A percentile compares a stretch with the other conserved stretches of the same genome.
Conservation (phyloP, 2,888 invertebrate species). For the Conchocele bisecta region DNA sequence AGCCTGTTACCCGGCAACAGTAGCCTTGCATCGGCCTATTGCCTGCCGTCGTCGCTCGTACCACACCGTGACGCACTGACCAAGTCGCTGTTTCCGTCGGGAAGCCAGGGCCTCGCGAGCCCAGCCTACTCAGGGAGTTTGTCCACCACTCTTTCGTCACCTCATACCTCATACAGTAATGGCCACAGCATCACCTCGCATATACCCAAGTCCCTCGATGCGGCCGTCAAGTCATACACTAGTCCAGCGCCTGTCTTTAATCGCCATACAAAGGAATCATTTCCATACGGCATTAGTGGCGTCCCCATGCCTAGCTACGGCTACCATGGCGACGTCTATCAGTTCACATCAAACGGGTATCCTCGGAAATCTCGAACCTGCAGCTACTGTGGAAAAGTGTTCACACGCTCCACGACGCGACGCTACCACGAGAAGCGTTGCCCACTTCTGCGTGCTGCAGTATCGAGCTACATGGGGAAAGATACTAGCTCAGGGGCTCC, state of each 20-base stretch:
- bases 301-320: constrained; percentile 76
- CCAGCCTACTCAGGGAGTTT: constrained; percentile 58
- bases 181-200: constrained; percentile 46
- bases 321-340: constrained; percentile 74
- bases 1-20: constrained; percentile 52
- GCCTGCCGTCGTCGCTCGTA: constrained; percentile 44
- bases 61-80: constrained; percentile 44
- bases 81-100: constrained; percentile 47
- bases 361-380: constrained; percentile 77
- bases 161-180: constrained; percentile 54
- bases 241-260: constrained; percentile 56
- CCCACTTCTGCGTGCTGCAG: constrained; percentile 74
- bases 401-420: constrained; percentile 78
- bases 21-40: constrained; percentile 52
- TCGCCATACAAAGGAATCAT: constrained; percentile 63
- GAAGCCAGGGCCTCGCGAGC: constrained; percentile 45
- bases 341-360: constrained; percentile 76
- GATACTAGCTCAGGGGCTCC: constrained; percentile 57
- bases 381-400: constrained; percentile 76
- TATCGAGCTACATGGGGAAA: constrained; percentile 69
- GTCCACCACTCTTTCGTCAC: constrained; percentile 45
- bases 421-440: constrained; percentile 78
- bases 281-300: constrained; percentile 77
- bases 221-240: constrained; percentile 49
- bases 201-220: constrained; percentile 30